A percentile compares a stretch with the other conserved stretches of the same genome.
These are phyloP conservation scores for Silurus meridionalis DNA, from an alignment of 2,113 vertebrate genomes.

Conservation along the genomic window DNA sequence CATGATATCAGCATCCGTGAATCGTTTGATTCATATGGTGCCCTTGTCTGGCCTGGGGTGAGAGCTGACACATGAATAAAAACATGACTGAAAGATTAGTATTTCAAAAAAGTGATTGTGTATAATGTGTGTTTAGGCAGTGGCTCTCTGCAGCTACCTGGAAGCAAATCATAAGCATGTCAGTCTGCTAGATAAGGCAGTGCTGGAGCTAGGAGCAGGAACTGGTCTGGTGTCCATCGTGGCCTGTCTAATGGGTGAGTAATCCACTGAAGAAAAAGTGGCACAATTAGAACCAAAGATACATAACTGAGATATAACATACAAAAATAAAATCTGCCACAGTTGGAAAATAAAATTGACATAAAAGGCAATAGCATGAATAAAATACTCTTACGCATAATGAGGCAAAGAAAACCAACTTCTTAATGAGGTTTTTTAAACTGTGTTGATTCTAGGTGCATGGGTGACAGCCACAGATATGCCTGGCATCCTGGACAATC, in stretches of 20 bases:
- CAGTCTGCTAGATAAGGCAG: slow-evolving; percentile 81
- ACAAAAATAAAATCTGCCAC: neutral
- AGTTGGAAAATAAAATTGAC: neutral
- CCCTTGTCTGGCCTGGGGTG: slow-evolving; percentile 74
- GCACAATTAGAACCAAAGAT: neutral
- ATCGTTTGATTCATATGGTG: slow-evolving; percentile 69
- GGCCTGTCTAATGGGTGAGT: slow-evolving; percentile 69
- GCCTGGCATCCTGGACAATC: slow-evolving; percentile 83
- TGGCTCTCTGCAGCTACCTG: slow-evolving; percentile 86
- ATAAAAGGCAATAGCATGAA: neutral
- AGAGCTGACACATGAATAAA: neutral
- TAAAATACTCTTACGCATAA: neutral
- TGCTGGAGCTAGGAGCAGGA: slow-evolving; percentile 91
- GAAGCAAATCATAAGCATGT: slow-evolving; percentile 84
- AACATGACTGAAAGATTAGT: neutral
- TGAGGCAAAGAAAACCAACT: neutral
- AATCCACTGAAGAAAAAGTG: neutral
- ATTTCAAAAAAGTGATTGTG: neutral
- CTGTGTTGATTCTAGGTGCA: slow-evolving; percentile 75
- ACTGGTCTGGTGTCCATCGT: slow-evolving; percentile 80
- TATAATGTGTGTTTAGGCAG: slow-evolving; percentile 70
- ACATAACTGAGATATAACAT: neutral
- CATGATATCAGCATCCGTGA: slow-evolving; percentile 71
- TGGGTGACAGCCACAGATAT: slow-evolving; percentile 88
- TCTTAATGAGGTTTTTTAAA: neutral